phyloP scores from a whole-genome alignment of 2,888 invertebrate genomes.

The Andrena flavipes region DNA sequence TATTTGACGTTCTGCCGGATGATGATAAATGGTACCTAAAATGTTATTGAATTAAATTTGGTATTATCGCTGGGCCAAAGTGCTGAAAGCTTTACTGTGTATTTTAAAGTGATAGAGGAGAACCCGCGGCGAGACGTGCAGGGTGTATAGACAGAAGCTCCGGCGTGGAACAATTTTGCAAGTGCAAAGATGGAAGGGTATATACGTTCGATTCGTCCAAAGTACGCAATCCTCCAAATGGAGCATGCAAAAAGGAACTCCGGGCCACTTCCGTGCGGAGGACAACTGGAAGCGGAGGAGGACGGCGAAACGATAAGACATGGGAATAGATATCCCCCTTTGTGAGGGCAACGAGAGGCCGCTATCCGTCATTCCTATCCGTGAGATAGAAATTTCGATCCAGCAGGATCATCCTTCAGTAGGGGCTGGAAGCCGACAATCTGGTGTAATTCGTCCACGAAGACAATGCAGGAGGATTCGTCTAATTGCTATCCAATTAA shows the following conservation, averaged over 20 bases:
- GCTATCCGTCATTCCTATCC: slow-evolving; percentile 49
- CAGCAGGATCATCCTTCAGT: slow-evolving; percentile 41
- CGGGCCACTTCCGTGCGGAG: slow-evolving; percentile 21
- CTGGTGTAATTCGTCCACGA: slow-evolving; percentile 55
- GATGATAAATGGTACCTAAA: too few species aligned
- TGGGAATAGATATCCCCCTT: slow-evolving; percentile 39
- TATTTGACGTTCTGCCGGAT: too few species aligned
- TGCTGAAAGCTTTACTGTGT: not conserved
- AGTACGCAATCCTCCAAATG: slow-evolving; percentile 74
- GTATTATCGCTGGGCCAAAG: not conserved
- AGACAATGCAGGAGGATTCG: slow-evolving; percentile 46
- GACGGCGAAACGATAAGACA: slow-evolving; percentile 58
- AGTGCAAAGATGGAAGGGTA: slow-evolving; percentile 38
- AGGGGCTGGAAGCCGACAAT: slow-evolving; percentile 28
- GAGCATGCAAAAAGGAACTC: slow-evolving; percentile 64
- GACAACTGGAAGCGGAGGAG: slow-evolving; percentile 17
- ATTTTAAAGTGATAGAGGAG: not conserved
- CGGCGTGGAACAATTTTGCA: slow-evolving; percentile 32
- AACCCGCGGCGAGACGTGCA: not conserved
- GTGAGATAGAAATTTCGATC: slow-evolving; percentile 45
- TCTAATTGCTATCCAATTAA: slow-evolving; percentile 69
- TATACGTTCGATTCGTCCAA: slow-evolving; percentile 50
- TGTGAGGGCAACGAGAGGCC: slow-evolving; percentile 13
- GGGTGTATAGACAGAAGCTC: not conserved
- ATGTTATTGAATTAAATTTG: not conserved